A percentile compares a stretch with the other conserved stretches of the same genome.
Conservation (phyloP, 1,140 invertebrate genomes). For the Pseudoatta argentina region DNA sequence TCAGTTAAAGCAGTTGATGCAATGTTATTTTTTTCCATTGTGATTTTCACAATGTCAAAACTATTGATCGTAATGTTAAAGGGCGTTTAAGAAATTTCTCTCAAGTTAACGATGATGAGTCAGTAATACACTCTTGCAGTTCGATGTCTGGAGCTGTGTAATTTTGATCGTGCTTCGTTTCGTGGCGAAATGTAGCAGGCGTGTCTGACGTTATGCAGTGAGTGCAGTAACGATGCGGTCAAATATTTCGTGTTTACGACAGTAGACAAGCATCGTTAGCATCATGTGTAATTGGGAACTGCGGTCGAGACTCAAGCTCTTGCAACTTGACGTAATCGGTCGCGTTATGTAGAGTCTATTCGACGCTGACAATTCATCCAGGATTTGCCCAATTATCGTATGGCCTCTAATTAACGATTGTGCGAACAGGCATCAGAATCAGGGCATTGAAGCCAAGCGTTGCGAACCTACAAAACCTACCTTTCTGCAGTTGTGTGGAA, state of each 20-base stretch:
- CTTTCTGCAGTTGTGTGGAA: conserved; percentile 9
- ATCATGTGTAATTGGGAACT: conserved; percentile 51
- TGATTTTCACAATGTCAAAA: background rate
- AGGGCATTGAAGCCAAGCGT: background rate
- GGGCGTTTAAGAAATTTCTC: background rate
- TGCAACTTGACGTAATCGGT: conserved; percentile 51
- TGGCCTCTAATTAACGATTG: conserved; percentile 43
- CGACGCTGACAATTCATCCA: conserved; percentile 32
- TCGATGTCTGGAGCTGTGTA: background rate
- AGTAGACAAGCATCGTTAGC: conserved; percentile 56
- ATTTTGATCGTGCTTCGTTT: background rate
- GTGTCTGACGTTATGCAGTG: conserved; percentile 15
- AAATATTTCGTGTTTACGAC: conserved; percentile 62
- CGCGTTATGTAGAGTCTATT: conserved; percentile 33
- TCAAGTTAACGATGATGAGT: background rate
- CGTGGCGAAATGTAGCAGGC: background rate
- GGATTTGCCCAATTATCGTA: conserved; percentile 59
- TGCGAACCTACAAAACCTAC: background rate
- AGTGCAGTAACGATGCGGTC: conserved; percentile 41
- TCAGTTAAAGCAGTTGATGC: no score
- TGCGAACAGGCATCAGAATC: conserved; percentile 10
- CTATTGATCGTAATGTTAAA: background rate
- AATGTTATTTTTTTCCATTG: no score
- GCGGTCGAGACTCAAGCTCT: conserved; percentile 52
- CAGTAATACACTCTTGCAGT: background rate